Evolutionary conservation across 1,140 invertebrate species (phyloP).

Genomic region (Bombus sibiricus): DNA sequence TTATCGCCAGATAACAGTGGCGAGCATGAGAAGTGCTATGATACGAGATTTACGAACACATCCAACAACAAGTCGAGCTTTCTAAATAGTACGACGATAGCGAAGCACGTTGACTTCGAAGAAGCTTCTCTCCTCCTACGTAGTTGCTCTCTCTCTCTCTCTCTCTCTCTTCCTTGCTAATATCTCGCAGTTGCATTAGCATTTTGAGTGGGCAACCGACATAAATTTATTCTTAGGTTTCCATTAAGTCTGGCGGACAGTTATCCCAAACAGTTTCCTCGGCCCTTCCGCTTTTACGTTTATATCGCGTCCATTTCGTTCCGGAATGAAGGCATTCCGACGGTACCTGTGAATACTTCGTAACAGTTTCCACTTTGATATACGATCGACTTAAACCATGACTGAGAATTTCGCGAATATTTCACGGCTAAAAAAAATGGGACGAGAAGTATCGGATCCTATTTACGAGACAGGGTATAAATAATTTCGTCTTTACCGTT

Average conservation of each 20-base stretch:
- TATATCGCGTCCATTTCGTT: conserved; percentile 10
- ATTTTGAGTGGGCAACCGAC: conserved; percentile 20
- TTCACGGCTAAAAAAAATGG: not conserved
- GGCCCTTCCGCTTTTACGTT: conserved; percentile 17
- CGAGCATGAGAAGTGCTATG: not conserved
- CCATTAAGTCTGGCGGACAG: conserved; percentile 19
- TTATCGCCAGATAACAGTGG: conserved; percentile 13
- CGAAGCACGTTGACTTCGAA: not conserved
- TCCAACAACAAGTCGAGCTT: not conserved
- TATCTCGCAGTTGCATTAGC: conserved; percentile 27
- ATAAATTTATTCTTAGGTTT: conserved; percentile 53
- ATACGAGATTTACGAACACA: not conserved
- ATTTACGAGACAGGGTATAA: not conserved
- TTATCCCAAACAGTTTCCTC: conserved; percentile 23
- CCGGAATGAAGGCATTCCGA: not conserved
- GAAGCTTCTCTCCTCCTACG: not conserved
- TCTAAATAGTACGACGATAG: not conserved
- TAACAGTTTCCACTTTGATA: not conserved
- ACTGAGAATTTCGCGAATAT: not conserved
- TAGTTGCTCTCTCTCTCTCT: not conserved
- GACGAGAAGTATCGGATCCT: too few species aligned
- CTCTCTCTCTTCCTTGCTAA: not conserved
- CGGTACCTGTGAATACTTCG: not conserved
- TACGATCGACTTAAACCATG: not conserved
- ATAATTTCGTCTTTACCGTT: not conserved